These are phyloP conservation scores for Bicyclus anynana DNA, from an alignment of 1,140 invertebrate species.

Conservation along the genomic window DNA sequence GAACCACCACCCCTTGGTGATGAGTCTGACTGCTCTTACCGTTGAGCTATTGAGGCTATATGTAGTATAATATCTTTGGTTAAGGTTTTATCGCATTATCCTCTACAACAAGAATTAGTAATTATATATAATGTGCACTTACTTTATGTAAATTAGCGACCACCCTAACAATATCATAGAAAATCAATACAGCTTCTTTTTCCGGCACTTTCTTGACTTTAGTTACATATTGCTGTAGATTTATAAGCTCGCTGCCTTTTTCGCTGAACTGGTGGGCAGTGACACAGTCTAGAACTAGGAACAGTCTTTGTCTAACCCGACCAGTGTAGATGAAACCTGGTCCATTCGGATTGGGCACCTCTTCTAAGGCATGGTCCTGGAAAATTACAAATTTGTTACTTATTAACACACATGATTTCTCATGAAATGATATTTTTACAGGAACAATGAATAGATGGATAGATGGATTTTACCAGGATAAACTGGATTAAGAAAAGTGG, in stretches of 20 bases:
- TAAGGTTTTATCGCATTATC: no score
- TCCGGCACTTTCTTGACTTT: constrained; percentile 88
- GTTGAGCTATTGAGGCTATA: no score
- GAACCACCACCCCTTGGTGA: no score
- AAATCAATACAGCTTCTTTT: constrained; percentile 86
- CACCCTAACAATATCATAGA: constrained; percentile 86
- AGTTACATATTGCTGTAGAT: constrained; percentile 90
- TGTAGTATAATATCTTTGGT: no score
- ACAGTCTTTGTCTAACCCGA: constrained; percentile 80
- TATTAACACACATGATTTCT: no score
- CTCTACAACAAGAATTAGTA: no score
- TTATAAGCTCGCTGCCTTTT: constrained; percentile 83
- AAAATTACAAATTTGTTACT: constrained; percentile 17
- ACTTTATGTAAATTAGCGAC: constrained; percentile 88
- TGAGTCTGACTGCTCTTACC: no score
- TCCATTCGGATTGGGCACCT: constrained; percentile 75
- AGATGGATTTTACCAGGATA: no score
- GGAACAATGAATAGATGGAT: no score
- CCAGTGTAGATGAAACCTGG: constrained; percentile 80
- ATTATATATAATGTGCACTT: constrained; percentile 2
- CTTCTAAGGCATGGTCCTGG: constrained; percentile 85
- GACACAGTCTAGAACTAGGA: constrained; percentile 88
- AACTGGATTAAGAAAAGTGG: no score
- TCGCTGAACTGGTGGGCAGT: constrained; percentile 86
- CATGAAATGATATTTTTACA: no score